Evolutionary conservation across 2,888 invertebrate genomes (phyloP).

Genomic region (Brachyptera risi): DNA sequence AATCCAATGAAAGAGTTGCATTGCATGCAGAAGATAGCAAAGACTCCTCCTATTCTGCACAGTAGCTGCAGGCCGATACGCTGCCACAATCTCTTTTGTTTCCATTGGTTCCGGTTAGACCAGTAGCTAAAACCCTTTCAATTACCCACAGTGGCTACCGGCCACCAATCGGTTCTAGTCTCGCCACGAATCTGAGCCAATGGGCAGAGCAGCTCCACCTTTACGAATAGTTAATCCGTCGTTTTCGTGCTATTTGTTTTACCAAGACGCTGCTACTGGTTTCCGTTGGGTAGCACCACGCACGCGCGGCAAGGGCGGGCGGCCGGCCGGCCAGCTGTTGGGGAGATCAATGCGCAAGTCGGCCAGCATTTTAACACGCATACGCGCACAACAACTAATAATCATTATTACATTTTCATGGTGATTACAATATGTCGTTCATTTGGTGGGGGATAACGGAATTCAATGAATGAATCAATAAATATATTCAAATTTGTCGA

Average conservation of each 20-base stretch:
- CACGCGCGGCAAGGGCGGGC: neutral
- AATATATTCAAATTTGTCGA: too few species aligned
- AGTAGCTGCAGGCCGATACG: constrained; percentile 20
- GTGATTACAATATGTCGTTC: too few species aligned
- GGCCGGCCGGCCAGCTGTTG: neutral
- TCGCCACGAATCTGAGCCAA: constrained; percentile 12
- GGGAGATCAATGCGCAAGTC: neutral
- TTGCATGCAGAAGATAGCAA: constrained; percentile 4
- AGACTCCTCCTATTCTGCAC: constrained; percentile 16
- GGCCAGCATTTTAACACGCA: too few species aligned
- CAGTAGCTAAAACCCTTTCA: constrained; percentile 27
- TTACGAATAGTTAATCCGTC: neutral
- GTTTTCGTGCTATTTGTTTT: constrained; percentile 8
- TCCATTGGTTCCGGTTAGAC: constrained; percentile 23
- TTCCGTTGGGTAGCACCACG: neutral
- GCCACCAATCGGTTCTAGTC: constrained; percentile 14
- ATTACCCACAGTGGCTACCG: constrained; percentile 24
- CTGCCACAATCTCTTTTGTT: constrained; percentile 11
- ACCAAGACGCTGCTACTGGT: constrained; percentile 15
- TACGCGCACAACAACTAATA: too few species aligned
- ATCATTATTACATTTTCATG: too few species aligned
- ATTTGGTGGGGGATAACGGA: too few species aligned
- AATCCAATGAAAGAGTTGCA: neutral
- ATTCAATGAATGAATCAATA: too few species aligned
- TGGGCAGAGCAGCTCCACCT: neutral